Conservation (phyloP, 2,888 invertebrate genomes). For the Abrostola triplasia region DNA sequence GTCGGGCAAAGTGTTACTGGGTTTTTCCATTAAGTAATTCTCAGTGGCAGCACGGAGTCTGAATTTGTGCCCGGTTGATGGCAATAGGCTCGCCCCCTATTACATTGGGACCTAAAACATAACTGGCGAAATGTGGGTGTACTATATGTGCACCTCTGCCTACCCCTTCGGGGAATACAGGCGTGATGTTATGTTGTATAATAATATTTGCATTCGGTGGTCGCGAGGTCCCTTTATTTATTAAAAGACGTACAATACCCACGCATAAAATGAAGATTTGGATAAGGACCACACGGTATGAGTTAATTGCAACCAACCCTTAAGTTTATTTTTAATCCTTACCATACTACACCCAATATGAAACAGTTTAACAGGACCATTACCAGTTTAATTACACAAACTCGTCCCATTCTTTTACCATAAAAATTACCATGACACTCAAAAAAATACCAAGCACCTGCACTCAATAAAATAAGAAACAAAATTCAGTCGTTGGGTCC, state of each 20-base stretch:
- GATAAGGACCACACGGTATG: conserved; percentile 22
- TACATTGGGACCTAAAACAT: no score
- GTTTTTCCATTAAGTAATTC: no score
- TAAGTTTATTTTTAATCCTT: conserved; percentile 29
- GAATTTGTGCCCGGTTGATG: no score
- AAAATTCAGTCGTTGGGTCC: conserved; percentile 67
- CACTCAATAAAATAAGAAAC: conserved; percentile 72
- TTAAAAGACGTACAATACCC: neutral
- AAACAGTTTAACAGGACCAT: conserved; percentile 14
- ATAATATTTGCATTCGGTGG: no score
- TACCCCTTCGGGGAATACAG: no score
- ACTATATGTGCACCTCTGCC: no score
- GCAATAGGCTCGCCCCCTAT: no score
- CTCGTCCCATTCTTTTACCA: conserved; percentile 41
- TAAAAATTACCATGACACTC: conserved; percentile 57
- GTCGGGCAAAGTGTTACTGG: no score
- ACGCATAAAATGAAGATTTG: neutral
- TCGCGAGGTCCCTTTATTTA: no score
- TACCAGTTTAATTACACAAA: conserved; percentile 29
- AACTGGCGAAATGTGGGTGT: no score
- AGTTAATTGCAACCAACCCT: neutral
- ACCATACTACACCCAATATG: conserved; percentile 22
- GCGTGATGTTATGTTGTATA: no score
- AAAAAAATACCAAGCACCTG: conserved; percentile 66
- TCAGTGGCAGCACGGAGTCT: no score